Percentiles rank a stretch among this genome's conserved stretches.
These are phyloP conservation scores for Sepiola atlantica DNA, from an alignment of 2,888 invertebrate genomes.

Conservation along the genomic window DNA sequence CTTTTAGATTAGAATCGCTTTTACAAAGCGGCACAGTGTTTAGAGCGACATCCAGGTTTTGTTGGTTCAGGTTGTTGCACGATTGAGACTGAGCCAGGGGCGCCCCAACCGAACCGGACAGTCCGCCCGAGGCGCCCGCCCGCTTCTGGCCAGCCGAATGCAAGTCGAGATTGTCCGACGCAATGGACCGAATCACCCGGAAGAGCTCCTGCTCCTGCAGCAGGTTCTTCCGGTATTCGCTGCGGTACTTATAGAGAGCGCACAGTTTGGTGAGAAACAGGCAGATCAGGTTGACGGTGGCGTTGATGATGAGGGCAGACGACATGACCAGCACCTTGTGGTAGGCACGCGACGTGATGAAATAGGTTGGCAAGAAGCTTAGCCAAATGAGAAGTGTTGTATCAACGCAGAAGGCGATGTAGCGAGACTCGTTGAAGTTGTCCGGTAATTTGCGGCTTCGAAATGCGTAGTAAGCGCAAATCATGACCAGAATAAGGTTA, in stretches of 20 bases:
- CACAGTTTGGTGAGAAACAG: constrained; percentile 65
- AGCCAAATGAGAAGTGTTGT: constrained; percentile 63
- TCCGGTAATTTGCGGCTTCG: constrained; percentile 68
- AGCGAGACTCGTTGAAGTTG: constrained; percentile 69
- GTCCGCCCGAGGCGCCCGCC: background rate
- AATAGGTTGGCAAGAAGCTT: constrained; percentile 62
- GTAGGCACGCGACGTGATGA: constrained; percentile 55
- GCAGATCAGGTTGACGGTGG: constrained; percentile 61
- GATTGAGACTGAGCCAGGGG: background rate
- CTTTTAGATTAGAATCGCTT: constrained; percentile 33
- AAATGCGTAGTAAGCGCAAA: constrained; percentile 66
- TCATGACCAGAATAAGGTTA: constrained; percentile 63
- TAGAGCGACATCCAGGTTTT: constrained; percentile 22
- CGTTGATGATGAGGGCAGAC: constrained; percentile 61
- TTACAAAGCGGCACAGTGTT: constrained; percentile 33
- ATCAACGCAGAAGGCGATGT: constrained; percentile 66
- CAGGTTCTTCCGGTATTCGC: constrained; percentile 40
- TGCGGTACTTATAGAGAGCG: constrained; percentile 55
- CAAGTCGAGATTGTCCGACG: constrained; percentile 38
- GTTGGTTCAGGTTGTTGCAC: background rate
- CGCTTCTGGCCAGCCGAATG: background rate
- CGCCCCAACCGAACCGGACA: background rate
- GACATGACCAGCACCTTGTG: constrained; percentile 59
- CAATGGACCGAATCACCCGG: constrained; percentile 43
- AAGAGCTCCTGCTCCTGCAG: constrained; percentile 42